Evolutionary conservation across 2,888 invertebrate genomes (phyloP).

Genomic region (Capitulum mitella): DNA sequence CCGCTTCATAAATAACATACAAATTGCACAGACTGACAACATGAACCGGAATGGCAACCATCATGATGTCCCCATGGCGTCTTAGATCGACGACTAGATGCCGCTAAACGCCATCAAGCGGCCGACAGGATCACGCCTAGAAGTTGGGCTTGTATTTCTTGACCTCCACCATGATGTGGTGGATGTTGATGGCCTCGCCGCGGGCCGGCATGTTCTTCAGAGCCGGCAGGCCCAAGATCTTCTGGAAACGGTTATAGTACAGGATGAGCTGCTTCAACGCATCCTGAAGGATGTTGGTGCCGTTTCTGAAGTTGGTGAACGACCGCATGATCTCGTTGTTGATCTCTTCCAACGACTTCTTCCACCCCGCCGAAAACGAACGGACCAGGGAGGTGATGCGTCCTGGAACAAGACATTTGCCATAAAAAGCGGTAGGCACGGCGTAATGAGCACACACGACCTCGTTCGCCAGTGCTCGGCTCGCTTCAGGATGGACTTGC

Average conservation of each 20-base stretch:
- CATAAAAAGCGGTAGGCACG: too few relatives aligned
- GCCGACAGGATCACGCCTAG: conserved; percentile 49
- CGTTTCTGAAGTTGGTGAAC: conserved; percentile 93
- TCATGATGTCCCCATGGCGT: too few relatives aligned
- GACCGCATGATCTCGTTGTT: conserved; percentile 89
- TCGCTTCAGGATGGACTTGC: too few relatives aligned
- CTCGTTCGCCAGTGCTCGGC: too few relatives aligned
- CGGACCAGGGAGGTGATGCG: conserved; percentile 79
- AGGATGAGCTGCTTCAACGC: conserved; percentile 92
- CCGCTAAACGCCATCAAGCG: background rate
- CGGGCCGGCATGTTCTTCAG: conserved; percentile 45
- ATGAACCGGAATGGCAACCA: too few relatives aligned
- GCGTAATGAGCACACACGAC: too few relatives aligned
- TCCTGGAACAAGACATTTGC: conserved; percentile 47
- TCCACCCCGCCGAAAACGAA: conserved; percentile 89
- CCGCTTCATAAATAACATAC: background rate
- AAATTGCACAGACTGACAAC: background rate
- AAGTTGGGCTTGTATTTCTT: conserved; percentile 98
- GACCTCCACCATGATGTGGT: conserved; percentile 97
- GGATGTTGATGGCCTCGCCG: conserved; percentile 91
- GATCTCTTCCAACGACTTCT: conserved; percentile 85
- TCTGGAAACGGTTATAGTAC: conserved; percentile 95
- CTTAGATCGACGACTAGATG: background rate
- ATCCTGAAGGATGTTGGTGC: conserved; percentile 86
- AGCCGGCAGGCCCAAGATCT: conserved; percentile 68